Evolutionary conservation across 2,888 invertebrate genomes (phyloP), one percentile per base, ranked within the genome.

Genomic region (Pecten maximus): DNA sequence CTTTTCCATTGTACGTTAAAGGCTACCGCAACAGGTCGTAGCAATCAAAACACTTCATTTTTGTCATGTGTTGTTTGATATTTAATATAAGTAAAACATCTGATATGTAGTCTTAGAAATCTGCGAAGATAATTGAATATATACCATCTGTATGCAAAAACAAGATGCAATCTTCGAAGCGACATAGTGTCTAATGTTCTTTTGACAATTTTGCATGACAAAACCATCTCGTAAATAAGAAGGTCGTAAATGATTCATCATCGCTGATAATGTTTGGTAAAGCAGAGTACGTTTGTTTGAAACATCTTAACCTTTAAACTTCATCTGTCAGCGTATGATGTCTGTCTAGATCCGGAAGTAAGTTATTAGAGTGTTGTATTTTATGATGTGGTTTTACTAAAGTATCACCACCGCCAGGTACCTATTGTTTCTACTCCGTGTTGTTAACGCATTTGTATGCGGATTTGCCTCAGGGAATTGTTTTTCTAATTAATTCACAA

Each of bases 261-360:
- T 15, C 74, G 10, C 35, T 60, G 6, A 23, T 60, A n/a, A n/a
- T 23, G 23, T 19, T 60, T 23, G 60, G 60, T 35, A 74, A 19
- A 74, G 35, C 28, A 6, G 16, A 8, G 10, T 74, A 28, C 28
- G 28, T 35, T 74, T 74, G 74, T 74, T 74, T 74, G 74, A 74
- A 74, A 74, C 35, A 28, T 28, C 23, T 6, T 74, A 74, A 74
- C 74, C 28, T 74, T 74, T 74, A 74, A 74, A 74, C 28, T 74
- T 74, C 74, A 74, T 74, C 74, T 74, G 74, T 74, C 74, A 74
- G 74, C 23, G 3, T 74, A 74, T 74, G 35, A 74, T 35, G 23
- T 35, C 10, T 8, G 35, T 19, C 28, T 19, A 74, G 23, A 35
- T 74, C 35, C 74, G 74, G 74, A 28, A 10, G 74, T 74, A 12